A percentile compares a stretch with the other conserved stretches of the same genome.
Conservation (phyloP, 2,888 invertebrate species). For the Hirtodrosophila confusa region DNA sequence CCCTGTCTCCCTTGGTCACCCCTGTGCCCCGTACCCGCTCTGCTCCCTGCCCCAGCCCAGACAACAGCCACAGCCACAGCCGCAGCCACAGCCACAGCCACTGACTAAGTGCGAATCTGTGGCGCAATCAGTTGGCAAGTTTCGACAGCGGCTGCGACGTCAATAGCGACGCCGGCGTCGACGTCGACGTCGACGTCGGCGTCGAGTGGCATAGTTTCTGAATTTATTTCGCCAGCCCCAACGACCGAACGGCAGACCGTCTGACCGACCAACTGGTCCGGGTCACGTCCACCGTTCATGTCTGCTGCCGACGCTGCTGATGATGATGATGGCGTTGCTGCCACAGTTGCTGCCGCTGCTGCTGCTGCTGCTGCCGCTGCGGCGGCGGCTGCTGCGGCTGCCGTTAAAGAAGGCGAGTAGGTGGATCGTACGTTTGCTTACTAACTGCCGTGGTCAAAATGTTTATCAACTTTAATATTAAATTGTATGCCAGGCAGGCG, state of each 20-base stretch:
- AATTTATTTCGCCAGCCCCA: constrained; percentile 73
- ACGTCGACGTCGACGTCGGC: too few species aligned
- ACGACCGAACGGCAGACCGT: constrained; percentile 17
- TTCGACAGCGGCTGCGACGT: constrained; percentile 33
- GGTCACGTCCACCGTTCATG: constrained; percentile 65
- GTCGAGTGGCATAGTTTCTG: constrained; percentile 74
- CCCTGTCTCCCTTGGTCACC: constrained; percentile 31
- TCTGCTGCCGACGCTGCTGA: constrained; percentile 46
- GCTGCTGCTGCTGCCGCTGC: constrained; percentile 58
- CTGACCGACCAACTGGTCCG: constrained; percentile 41
- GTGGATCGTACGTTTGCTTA: constrained; percentile 84
- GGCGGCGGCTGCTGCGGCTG: constrained; percentile 66
- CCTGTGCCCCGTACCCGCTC: not conserved
- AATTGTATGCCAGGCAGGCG: constrained; percentile 73
- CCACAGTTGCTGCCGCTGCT: constrained; percentile 56
- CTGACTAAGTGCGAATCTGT: constrained; percentile 81
- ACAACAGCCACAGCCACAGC: not conserved
- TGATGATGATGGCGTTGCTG: constrained; percentile 72
- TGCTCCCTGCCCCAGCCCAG: constrained; percentile 8
- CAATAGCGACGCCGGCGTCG: constrained; percentile 5
- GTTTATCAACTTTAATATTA: constrained; percentile 83
- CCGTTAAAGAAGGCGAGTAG: constrained; percentile 82
- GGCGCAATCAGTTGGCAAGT: constrained; percentile 78
- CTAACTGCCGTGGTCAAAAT: constrained; percentile 83
- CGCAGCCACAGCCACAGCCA: constrained; percentile 44